Evolutionary conservation across 2,113 vertebrate species (phyloP).

Genomic region (Hoplias malabaricus): DNA sequence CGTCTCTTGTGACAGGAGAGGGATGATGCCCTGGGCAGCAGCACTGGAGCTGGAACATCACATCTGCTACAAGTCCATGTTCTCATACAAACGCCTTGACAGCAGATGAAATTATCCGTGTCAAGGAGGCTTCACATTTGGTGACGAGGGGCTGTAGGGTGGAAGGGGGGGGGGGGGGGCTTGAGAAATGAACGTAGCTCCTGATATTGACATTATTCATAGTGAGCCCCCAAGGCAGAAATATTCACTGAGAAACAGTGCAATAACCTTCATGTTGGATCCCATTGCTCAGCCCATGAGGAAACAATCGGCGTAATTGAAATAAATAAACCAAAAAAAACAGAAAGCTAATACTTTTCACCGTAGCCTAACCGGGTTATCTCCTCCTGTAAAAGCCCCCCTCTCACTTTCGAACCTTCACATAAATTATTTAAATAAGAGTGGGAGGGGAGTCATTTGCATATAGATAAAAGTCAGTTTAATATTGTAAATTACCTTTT

Average conservation of each 20-base stretch:
- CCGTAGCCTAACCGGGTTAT: constrained; percentile 59
- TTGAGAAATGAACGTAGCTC: constrained; percentile 47
- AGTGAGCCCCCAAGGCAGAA: constrained; percentile 38
- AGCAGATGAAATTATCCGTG: constrained; percentile 57
- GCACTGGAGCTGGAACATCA: constrained; percentile 24
- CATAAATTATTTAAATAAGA: constrained; percentile 64
- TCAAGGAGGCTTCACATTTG: constrained; percentile 47
- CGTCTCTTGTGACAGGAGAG: constrained; percentile 39
- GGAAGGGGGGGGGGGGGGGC: no score
- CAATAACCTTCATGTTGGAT: constrained; percentile 53
- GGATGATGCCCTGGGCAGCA: constrained; percentile 28
- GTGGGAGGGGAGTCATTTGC: constrained; percentile 64
- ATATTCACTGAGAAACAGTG: constrained; percentile 42
- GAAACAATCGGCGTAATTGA: constrained; percentile 54
- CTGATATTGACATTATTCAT: constrained; percentile 43
- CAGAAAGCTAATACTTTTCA: constrained; percentile 55
- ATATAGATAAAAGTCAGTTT: constrained; percentile 75
- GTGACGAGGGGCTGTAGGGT: constrained; percentile 52
- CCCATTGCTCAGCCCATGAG: constrained; percentile 37
- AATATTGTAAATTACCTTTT: constrained; percentile 73
- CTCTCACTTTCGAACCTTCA: constrained; percentile 51
- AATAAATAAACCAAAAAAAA: constrained; percentile 61
- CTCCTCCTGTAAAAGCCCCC: constrained; percentile 32
- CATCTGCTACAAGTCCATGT: constrained; percentile 42
- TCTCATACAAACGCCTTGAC: constrained; percentile 40